A percentile compares a stretch with the other conserved stretches of the same genome.
Evolutionary conservation across 1,140 invertebrate species (phyloP).

Genomic region (Euura saliciscinereae): DNA sequence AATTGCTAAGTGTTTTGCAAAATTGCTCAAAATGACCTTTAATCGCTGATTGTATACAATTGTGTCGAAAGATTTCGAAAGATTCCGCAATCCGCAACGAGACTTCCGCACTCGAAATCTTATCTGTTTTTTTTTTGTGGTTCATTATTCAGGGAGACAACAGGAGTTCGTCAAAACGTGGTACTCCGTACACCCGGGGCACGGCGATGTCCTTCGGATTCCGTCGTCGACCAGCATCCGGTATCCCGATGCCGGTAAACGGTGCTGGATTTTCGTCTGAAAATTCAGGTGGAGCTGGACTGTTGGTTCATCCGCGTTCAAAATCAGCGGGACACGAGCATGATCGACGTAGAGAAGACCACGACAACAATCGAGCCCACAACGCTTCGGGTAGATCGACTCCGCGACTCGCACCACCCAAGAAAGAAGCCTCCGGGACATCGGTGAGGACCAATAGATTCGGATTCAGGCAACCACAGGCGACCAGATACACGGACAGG

Average conservation of each 20-base stretch:
- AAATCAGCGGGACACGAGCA: constrained; percentile 55
- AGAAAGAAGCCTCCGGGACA: constrained; percentile 56
- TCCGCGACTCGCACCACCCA: constrained; percentile 59
- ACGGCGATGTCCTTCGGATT: constrained; percentile 75
- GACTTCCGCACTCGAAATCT: too few relatives aligned
- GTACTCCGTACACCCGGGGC: constrained; percentile 63
- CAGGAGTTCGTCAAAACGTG: constrained; percentile 64
- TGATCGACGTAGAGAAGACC: constrained; percentile 42
- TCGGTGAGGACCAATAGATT: constrained; percentile 60
- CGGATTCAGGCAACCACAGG: constrained; percentile 57
- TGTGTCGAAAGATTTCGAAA: too few relatives aligned
- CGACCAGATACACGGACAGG: constrained; percentile 53
- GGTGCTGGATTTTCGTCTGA: constrained; percentile 43
- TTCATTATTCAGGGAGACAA: constrained; percentile 42
- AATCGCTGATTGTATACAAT: too few relatives aligned
- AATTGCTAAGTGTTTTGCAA: too few relatives aligned
- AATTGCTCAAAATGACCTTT: too few relatives aligned
- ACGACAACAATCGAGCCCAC: constrained; percentile 31
- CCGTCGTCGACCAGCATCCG: constrained; percentile 63
- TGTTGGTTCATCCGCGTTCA: constrained; percentile 44
- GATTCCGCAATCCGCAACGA: too few relatives aligned
- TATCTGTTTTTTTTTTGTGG: background rate
- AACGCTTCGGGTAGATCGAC: constrained; percentile 57
- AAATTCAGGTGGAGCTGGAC: constrained; percentile 26
- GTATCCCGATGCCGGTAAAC: constrained; percentile 56